phyloP scores from a whole-genome alignment of 2,888 invertebrate genomes.

The Andrena haemorrhoa region DNA sequence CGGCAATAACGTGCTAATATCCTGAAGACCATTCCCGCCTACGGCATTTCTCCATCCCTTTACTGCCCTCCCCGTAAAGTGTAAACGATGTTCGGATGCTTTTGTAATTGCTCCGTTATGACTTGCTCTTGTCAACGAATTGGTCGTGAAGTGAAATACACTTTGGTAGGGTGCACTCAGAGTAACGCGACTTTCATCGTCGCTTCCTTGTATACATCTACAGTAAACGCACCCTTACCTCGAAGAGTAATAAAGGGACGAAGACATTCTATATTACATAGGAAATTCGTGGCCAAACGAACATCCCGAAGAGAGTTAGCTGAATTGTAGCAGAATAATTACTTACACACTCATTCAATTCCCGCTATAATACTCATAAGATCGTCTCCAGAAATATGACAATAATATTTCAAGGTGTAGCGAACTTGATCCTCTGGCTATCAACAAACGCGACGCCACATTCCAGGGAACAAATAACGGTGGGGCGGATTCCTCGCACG shows the following conservation, averaged over 20 bases:
- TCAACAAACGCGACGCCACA: neutral
- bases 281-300: too few relatives aligned
- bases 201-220: neutral
- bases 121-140: slow-evolving; percentile 63
- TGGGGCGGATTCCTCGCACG: slow-evolving; percentile 1
- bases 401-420: neutral
- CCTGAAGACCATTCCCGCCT: slow-evolving; percentile 82
- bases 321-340: too few relatives aligned
- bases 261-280: too few relatives aligned
- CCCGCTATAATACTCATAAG: too few relatives aligned
- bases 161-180: neutral
- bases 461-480: neutral
- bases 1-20: slow-evolving; percentile 82
- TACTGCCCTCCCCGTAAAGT: slow-evolving; percentile 61
- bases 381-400: neutral
- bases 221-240: neutral
- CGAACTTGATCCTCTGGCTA: neutral
- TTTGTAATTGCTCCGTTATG: slow-evolving; percentile 68
- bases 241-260: neutral
- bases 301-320: too few relatives aligned
- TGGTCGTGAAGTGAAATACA: slow-evolving; percentile 50
- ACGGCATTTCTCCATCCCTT: slow-evolving; percentile 68
- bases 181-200: neutral
- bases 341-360: too few relatives aligned
- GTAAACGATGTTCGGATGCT: slow-evolving; percentile 69